phyloP scores from a whole-genome alignment of 2,888 invertebrate species.

The Pecten maximus region DNA sequence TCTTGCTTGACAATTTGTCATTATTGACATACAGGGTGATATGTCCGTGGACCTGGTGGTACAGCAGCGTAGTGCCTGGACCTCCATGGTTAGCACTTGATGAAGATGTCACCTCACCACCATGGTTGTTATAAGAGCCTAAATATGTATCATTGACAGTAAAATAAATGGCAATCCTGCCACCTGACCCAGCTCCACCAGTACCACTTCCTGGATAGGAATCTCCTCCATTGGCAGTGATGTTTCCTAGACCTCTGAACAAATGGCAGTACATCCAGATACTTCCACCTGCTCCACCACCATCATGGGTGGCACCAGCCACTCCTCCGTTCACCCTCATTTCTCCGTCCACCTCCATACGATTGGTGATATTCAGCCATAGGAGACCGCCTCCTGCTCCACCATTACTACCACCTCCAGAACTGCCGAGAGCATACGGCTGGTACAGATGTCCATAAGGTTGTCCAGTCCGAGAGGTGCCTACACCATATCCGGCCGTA shows the following conservation, averaged over 20 bases:
- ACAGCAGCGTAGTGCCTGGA: constrained; percentile 72
- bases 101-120: constrained; percentile 57
- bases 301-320: constrained; percentile 60
- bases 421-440: constrained; percentile 68
- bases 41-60: constrained; percentile 67
- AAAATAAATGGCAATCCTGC: constrained; percentile 73
- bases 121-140: constrained; percentile 69
- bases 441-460: constrained; percentile 73
- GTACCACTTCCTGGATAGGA: constrained; percentile 53
- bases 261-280: constrained; percentile 63
- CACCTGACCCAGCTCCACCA: constrained; percentile 72
- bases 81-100: constrained; percentile 69
- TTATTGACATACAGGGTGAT: constrained; percentile 72
- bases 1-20: constrained; percentile 56
- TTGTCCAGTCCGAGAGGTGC: constrained; percentile 65
- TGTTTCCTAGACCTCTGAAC: constrained; percentile 67
- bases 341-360: constrained; percentile 69
- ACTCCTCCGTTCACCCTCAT: constrained; percentile 67
- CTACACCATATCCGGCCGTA: constrained; percentile 69
- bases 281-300: constrained; percentile 74
- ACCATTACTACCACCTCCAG: constrained; percentile 63
- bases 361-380: constrained; percentile 62
- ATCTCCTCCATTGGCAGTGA: constrained; percentile 72
- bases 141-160: constrained; percentile 69
- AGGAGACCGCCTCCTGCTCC: constrained; percentile 71